These are phyloP conservation scores for Caenorhabditis afra DNA, from an alignment of 2,888 invertebrate species.

Conservation along the genomic window DNA sequence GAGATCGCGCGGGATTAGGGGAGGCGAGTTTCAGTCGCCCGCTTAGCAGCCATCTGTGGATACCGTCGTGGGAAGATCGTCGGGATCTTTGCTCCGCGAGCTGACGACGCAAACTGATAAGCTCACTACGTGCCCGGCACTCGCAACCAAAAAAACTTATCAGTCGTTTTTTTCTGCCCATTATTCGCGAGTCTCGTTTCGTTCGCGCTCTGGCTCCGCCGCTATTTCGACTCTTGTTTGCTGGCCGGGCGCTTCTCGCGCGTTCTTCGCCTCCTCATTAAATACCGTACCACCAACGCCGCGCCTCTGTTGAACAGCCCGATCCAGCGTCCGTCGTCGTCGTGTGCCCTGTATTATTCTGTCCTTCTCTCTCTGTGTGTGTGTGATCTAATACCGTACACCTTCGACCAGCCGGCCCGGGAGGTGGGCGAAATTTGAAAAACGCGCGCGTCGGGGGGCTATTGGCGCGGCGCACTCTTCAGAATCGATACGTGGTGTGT, in stretches of 20 bases:
- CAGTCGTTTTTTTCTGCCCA: conserved; percentile 32
- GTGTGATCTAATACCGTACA: conserved; percentile 16
- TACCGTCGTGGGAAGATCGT: not conserved
- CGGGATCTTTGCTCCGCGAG: conserved; percentile 38
- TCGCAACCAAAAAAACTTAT: conserved; percentile 35
- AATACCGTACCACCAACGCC: conserved; percentile 31
- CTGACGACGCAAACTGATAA: conserved; percentile 49
- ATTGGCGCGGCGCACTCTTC: conserved; percentile 1
- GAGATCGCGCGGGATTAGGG: conserved; percentile 16
- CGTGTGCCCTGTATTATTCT: not conserved
- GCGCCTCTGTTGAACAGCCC: not conserved
- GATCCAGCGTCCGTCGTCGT: not conserved
- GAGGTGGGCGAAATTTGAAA: conserved; percentile 28
- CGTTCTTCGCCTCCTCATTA: conserved; percentile 1
- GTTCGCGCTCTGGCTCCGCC: conserved; percentile 6
- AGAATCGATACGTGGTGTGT: conserved; percentile 26
- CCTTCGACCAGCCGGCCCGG: conserved; percentile 33
- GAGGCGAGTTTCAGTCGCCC: no score
- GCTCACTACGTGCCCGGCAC: conserved; percentile 25
- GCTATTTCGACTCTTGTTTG: conserved; percentile 8
- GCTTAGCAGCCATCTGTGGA: no score
- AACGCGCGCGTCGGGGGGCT: conserved; percentile 22
- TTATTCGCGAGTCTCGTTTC: not conserved
- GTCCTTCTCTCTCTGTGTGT: not conserved
- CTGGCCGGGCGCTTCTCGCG: not conserved